Percentiles rank a stretch among this genome's conserved stretches.
These are phyloP conservation scores for Ageneiosus marmoratus DNA, from an alignment of 2,113 vertebrate genomes.

Conservation along the genomic window DNA sequence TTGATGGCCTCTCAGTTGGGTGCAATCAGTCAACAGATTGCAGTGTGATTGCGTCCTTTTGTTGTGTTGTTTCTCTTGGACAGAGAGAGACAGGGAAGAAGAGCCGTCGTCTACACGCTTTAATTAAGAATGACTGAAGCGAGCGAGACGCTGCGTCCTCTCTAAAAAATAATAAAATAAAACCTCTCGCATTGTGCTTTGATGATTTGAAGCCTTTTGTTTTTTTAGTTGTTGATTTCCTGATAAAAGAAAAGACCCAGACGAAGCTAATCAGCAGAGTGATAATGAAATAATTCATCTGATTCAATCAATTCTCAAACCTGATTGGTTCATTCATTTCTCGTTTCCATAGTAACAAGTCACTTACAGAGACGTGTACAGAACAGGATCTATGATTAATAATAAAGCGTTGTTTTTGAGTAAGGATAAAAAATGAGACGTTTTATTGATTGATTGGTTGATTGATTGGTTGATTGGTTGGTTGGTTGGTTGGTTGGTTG, in stretches of 20 bases:
- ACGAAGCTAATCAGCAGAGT: not conserved
- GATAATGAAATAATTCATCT: not conserved
- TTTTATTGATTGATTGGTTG: too few species aligned
- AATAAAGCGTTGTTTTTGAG: not conserved
- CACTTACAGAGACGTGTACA: not conserved
- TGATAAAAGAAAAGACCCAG: not conserved
- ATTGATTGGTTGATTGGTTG: too few species aligned
- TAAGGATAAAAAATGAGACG: too few species aligned
- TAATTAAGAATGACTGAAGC: conserved; percentile 35
- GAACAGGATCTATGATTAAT: not conserved
- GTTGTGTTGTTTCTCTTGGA: conserved; percentile 3
- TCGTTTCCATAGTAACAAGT: not conserved
- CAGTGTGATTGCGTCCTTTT: conserved; percentile 17
- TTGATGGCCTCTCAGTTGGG: conserved; percentile 27
- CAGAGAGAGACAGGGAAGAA: conserved; percentile 7
- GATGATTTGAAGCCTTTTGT: not conserved
- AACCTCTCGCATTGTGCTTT: not conserved
- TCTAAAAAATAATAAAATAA: not conserved
- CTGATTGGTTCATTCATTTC: not conserved
- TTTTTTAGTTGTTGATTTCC: not conserved
- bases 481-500: too few species aligned
- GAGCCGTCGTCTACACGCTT: conserved; percentile 11
- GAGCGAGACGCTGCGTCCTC: conserved; percentile 5
- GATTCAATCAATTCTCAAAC: too few species aligned
- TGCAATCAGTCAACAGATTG: conserved; percentile 41